phyloP scores from a whole-genome alignment of 2,888 invertebrate species.

The Calameuta idolon region DNA sequence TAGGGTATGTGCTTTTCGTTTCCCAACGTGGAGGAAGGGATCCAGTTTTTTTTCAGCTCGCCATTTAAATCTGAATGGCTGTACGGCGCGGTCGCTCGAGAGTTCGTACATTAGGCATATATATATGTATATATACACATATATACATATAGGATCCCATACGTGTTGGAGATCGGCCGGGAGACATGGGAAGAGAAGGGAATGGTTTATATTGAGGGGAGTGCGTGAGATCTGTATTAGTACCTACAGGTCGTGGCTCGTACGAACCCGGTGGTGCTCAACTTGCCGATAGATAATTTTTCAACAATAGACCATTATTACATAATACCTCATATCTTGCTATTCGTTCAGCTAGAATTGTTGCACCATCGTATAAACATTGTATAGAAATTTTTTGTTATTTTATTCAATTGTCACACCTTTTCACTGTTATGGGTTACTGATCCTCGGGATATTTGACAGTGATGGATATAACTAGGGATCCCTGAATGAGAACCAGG shows the following conservation, averaged over 20 bases:
- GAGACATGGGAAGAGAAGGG: slow-evolving; percentile 36
- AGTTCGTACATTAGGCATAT: neutral
- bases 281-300: neutral
- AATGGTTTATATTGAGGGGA: slow-evolving; percentile 63
- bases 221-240: slow-evolving; percentile 66
- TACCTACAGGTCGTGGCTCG: slow-evolving; percentile 45
- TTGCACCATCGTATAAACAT: no score
- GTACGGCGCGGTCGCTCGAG: slow-evolving; percentile 54
- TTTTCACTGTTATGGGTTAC: neutral
- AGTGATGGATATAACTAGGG: neutral
- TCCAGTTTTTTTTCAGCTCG: slow-evolving; percentile 42
- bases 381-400: no score
- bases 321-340: neutral
- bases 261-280: neutral
- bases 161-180: slow-evolving; percentile 39
- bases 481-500: slow-evolving; percentile 57
- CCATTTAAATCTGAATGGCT: slow-evolving; percentile 66
- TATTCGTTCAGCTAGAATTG: neutral
- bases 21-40: neutral
- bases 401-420: neutral
- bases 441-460: neutral
- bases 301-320: neutral
- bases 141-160: slow-evolving; percentile 47
- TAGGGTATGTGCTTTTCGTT: neutral
- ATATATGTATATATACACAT: neutral